These are phyloP conservation scores for Phainopepla nitens DNA, from an alignment of 2,113 vertebrate genomes.

Conservation along the genomic window DNA sequence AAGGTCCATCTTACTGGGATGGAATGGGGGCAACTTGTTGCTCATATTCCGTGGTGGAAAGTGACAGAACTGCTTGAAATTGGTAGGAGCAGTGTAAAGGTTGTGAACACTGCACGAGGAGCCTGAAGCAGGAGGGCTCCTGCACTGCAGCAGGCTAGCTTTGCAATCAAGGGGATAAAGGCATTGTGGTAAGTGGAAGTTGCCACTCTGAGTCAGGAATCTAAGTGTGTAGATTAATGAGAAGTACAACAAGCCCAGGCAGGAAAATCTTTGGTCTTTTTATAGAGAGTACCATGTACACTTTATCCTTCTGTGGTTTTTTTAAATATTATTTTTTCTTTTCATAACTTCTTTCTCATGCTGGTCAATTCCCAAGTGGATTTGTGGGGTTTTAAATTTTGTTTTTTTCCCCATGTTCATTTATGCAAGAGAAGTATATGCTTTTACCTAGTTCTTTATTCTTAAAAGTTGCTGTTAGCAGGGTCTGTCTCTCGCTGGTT, in stretches of 20 bases:
- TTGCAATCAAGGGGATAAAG: fast-evolving
- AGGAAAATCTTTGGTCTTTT: not conserved
- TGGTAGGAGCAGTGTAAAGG: not conserved
- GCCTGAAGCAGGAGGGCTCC: not conserved
- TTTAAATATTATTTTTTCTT: not conserved
- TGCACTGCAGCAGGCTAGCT: not conserved
- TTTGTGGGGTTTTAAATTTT: not conserved
- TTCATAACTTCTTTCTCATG: not conserved
- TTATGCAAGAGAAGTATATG: not conserved
- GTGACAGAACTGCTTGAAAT: not conserved
- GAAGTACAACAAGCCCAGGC: not conserved
- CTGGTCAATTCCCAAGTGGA: not conserved
- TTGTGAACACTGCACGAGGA: not conserved
- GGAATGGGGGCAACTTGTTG: not conserved
- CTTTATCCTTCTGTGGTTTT: not conserved
- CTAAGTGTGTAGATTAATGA: not conserved
- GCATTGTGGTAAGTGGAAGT: not conserved
- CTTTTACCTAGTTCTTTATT: not conserved
- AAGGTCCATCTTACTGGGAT: not conserved
- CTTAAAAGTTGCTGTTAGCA: not conserved
- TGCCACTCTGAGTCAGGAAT: not conserved
- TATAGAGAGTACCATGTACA: not conserved
- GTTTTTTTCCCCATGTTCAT: fast-evolving
- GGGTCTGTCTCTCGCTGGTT: not conserved
- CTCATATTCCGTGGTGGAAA: not conserved